Base-by-base conservation (phyloP, 2,797 vertebrate genomes). In the Lagodon rhomboides region DNA sequence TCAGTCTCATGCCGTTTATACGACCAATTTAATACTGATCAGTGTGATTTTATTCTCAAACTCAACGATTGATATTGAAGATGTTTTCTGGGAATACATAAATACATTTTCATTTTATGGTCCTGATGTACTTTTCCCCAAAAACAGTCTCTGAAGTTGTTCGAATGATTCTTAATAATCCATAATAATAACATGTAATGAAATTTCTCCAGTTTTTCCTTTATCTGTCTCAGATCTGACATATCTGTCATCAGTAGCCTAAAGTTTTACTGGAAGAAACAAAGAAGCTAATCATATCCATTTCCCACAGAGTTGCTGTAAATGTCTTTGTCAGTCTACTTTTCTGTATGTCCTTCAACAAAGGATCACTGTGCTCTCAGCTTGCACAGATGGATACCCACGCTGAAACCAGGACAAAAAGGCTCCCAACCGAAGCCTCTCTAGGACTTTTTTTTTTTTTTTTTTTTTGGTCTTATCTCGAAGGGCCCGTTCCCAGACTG, bases 351-450 rank as follows among this genome's bases (percentile, higher is more conserved):
- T 63, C 54, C 30, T 82, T 70, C 55, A 88, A 92, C 92, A 93
- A 92, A 93, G 86, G 87, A 66, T 75, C 84, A 43, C 81, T 91
- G 85, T 85, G 66, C 62, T 75, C 79, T 79, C 65, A 72, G 77
- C 64, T 43, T 84, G 91, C 92, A 93, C 95, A 95, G 93, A 95
- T 95, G 95, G 95, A 93, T 70, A 89, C 93, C 92, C 91, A 95
- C 90, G 94, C 94, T 83, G 67, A 90, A 93, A 90, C 77, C 82
- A 87, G 89, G 89, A 94, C 94, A 95, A 94, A 93, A 91, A 92
- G 54, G 70, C 20, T 86, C 83, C 88, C 75, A 94, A 95, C 92
- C 79, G 92, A 94, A 94, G 86, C 73, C 79, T 82, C 84, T 79
- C 75, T 68, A 82, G 18, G 63, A 83, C 51, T 85, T 82, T 85